Conservation (phyloP, 2,797 vertebrate genomes). For the Gallinago solitaria region DNA sequence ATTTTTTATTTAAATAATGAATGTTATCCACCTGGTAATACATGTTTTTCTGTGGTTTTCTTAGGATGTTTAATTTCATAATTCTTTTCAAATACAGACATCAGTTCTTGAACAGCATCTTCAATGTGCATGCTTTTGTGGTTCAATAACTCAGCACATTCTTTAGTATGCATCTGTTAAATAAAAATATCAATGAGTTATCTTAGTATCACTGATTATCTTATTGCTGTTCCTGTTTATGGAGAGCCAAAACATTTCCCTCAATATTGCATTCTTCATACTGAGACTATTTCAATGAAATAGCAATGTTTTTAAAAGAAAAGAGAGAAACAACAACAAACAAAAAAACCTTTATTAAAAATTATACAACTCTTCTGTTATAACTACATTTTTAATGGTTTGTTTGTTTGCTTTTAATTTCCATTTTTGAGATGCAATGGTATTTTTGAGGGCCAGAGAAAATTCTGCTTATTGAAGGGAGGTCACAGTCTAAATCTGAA, state of each 20-base stretch:
- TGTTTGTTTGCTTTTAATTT: not conserved
- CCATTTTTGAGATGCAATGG: not conserved
- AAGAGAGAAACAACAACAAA: not conserved
- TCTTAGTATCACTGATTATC: not conserved
- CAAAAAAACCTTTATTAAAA: not conserved
- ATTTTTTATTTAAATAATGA: not conserved
- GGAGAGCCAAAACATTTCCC: not conserved
- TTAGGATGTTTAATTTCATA: slow-evolving; percentile 67
- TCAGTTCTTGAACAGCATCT: slow-evolving; percentile 79
- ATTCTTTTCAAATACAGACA: slow-evolving; percentile 74
- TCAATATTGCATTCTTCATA: not conserved
- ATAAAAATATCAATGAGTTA: not conserved
- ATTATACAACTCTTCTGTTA: not conserved
- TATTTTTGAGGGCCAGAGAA: not conserved
- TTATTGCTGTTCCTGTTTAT: not conserved
- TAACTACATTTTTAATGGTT: not conserved
- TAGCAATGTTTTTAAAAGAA: not conserved
- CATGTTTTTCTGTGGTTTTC: not conserved
- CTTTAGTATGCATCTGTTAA: slow-evolving; percentile 74
- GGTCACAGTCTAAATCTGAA: not conserved
- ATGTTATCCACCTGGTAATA: slow-evolving; percentile 69
- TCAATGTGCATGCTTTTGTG: slow-evolving; percentile 78
- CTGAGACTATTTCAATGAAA: not conserved
- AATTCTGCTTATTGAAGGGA: not conserved
- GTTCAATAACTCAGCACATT: slow-evolving; percentile 78